Base-by-base conservation (phyloP, 2,888 invertebrate genomes). In the Thera britannica region DNA sequence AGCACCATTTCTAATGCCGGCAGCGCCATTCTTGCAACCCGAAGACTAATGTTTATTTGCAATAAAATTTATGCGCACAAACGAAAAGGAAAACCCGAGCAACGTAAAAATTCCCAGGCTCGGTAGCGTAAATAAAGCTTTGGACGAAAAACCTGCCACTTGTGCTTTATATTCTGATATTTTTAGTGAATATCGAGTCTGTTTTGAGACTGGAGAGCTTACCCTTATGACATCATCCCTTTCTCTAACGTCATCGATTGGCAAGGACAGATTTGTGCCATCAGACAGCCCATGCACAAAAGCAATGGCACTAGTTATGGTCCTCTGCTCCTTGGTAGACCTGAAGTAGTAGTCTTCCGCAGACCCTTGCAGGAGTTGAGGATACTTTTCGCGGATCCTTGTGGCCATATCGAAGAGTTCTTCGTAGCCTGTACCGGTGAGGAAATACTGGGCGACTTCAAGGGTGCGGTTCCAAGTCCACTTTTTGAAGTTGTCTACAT, bases 391-490 rank as follows among this genome's bases (percentile, higher is more conserved):
- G 2, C 80, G 77, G 34, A 92, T 74, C 49, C 92, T 83, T 60
- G 76, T 81, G 11, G 79, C 97, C 6, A 97, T 92, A 70, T 95
- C 92, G 74, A 92, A 95, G 57, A 97, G 80, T 79, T 97, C 97
- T 68, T 96, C 95, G 78, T 95, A 95, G 0, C 95, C 95, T 1
- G 76, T 76, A 0, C 90, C 90, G 0, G 96, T 95, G 72, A 97
- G 89, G 66, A 87, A 90, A n/a, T 95, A 91, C 11, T 94, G 94
- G 23, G 94, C 90, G 1, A 90, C 87, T 12, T 93, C 90, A 12
- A 97, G 88, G 54, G 95, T 95, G 0, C 90, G 84, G 76, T 96
- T 95, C 95, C 96, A 96, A 11, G 89, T 88, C 96, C 96, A 97
- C 71, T 92, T 91, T 77, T 93, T 94, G 54, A 97, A 88, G 69